These are phyloP conservation scores for Brachycybe producta DNA, from an alignment of 2,888 invertebrate genomes.

Conservation along the genomic window DNA sequence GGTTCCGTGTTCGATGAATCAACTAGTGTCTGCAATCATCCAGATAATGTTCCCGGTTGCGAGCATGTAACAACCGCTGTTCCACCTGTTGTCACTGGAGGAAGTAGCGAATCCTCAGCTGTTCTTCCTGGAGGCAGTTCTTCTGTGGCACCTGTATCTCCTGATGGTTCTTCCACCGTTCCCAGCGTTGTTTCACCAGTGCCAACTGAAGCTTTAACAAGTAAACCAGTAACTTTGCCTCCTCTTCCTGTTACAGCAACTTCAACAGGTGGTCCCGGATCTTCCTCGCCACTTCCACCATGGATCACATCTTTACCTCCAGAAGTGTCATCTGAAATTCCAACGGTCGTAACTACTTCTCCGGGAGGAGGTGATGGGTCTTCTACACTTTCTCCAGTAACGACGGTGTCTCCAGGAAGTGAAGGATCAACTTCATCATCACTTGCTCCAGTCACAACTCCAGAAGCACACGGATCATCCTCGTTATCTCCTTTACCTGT, in stretches of 20 bases:
- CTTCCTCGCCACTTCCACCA: too few relatives aligned
- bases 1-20: slow-evolving; percentile 12
- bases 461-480: background rate
- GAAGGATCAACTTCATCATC: too few relatives aligned
- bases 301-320: too few relatives aligned
- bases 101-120: background rate
- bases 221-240: too few relatives aligned
- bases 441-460: background rate
- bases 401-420: background rate
- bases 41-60: background rate
- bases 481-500: background rate
- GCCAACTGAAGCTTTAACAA: too few relatives aligned
- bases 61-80: background rate
- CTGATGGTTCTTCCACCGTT: too few relatives aligned
- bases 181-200: too few relatives aligned
- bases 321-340: too few relatives aligned
- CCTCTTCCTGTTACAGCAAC: too few relatives aligned
- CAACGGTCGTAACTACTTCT: too few relatives aligned
- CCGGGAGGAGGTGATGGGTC: background rate
- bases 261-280: too few relatives aligned
- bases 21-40: slow-evolving; percentile 12
- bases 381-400: background rate
- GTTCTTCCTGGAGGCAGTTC: background rate
- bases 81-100: background rate
- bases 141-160: background rate